Percentiles rank a stretch among this genome's conserved stretches.
Conservation (phyloP, 2,797 vertebrate species). For the Helarctos malayanus region DNA sequence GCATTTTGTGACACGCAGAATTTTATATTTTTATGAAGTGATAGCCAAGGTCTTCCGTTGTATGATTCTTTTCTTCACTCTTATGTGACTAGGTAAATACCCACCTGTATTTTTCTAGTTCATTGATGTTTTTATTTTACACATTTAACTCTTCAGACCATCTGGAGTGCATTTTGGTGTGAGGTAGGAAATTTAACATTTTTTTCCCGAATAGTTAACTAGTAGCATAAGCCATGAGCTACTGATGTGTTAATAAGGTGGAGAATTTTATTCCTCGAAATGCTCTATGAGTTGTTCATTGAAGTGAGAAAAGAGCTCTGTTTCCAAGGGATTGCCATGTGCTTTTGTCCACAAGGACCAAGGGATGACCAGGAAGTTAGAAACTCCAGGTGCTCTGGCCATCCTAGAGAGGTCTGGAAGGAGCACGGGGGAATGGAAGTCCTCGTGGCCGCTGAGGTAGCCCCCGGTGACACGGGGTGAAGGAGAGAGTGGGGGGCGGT, state of each 20-base stretch:
- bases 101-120: slow-evolving; percentile 50
- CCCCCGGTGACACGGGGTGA: too few relatives aligned
- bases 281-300: not conserved
- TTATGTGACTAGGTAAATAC: slow-evolving; percentile 56
- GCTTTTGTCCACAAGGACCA: not conserved
- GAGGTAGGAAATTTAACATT: slow-evolving; percentile 16
- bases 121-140: slow-evolving; percentile 59
- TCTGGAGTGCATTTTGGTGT: slow-evolving; percentile 43
- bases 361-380: not conserved
- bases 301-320: not conserved
- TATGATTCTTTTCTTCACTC: slow-evolving; percentile 42
- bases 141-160: slow-evolving; percentile 52
- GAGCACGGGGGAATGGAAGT: not conserved
- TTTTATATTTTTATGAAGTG: slow-evolving; percentile 61
- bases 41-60: slow-evolving; percentile 42
- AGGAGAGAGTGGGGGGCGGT: not conserved
- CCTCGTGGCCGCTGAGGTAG: rapidly evolving
- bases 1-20: slow-evolving; percentile 2
- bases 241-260: slow-evolving; percentile 53
- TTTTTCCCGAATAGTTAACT: not conserved
- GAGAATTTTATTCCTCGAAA: slow-evolving; percentile 17
- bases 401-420: not conserved
- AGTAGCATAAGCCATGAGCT: slow-evolving; percentile 31
- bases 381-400: not conserved
- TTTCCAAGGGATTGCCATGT: not conserved